Evolutionary conservation across 2,888 invertebrate species (phyloP).

Genomic region (Tetragonula carbonaria): DNA sequence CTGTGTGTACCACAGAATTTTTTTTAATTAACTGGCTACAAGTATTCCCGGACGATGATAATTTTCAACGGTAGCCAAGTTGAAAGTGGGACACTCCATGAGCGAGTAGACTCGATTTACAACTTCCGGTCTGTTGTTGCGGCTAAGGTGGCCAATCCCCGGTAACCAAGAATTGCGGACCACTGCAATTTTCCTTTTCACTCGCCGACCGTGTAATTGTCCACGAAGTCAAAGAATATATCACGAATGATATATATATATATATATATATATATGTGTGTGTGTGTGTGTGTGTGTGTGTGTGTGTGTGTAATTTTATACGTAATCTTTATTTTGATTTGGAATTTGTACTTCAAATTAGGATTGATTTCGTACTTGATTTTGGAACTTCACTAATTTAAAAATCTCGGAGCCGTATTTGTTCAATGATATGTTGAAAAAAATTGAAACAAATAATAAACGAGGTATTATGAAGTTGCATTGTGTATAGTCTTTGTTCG

Average conservation of each 20-base stretch:
- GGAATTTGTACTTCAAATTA: no score
- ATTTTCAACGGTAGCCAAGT: conserved; percentile 43
- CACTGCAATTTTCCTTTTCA: not conserved
- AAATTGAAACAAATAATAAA: no score
- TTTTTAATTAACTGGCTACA: conserved; percentile 71
- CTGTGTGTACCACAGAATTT: conserved; percentile 24
- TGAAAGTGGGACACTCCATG: conserved; percentile 50
- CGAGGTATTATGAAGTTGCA: no score
- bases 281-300: no score
- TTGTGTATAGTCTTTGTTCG: no score
- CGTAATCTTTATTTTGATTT: no score
- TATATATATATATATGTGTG: no score
- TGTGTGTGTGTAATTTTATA: no score
- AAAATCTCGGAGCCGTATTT: no score
- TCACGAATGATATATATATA: not conserved
- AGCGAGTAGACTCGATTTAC: conserved; percentile 38
- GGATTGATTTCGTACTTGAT: no score
- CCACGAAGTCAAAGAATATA: not conserved
- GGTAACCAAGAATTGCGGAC: not conserved
- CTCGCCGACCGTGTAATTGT: not conserved
- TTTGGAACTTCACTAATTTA: no score
- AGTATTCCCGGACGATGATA: conserved; percentile 58
- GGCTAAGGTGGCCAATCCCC: conserved; percentile 10
- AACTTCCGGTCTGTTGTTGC: conserved; percentile 18
- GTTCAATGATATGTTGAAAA: no score